Percentiles rank a stretch among this genome's conserved stretches.
Evolutionary conservation across 2,113 vertebrate genomes (phyloP).

Genomic region (Clupea harengus): DNA sequence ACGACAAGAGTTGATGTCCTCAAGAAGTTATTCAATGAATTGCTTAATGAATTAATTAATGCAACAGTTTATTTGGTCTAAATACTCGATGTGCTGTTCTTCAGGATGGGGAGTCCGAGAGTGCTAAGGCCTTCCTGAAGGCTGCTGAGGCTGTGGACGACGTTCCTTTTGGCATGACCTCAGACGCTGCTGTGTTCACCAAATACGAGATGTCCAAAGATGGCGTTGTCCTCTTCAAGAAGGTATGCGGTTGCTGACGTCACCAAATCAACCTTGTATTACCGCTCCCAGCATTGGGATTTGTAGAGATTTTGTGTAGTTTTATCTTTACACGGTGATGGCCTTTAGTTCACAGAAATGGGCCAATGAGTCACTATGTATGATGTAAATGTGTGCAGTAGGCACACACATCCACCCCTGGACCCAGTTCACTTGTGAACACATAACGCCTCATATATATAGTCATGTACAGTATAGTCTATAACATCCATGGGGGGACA

Average conservation of each 20-base stretch:
- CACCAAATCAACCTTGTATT: neutral
- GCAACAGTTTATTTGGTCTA: too few relatives aligned
- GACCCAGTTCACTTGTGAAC: neutral
- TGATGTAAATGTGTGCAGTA: neutral
- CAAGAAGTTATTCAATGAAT: neutral
- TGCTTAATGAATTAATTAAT: too few relatives aligned
- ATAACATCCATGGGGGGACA: neutral
- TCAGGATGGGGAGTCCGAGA: constrained; percentile 78
- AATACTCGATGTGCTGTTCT: too few relatives aligned
- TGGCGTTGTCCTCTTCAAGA: constrained; percentile 89
- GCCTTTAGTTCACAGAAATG: neutral
- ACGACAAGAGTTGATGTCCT: neutral
- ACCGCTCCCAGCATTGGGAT: neutral
- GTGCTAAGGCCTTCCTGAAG: constrained; percentile 80
- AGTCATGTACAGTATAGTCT: neutral
- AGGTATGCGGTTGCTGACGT: constrained; percentile 69
- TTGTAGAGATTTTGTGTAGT: neutral
- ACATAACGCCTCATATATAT: neutral
- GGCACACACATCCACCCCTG: too few relatives aligned
- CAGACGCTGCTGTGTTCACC: constrained; percentile 74
- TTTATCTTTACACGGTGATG: neutral
- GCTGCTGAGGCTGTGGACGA: constrained; percentile 89
- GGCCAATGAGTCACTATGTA: neutral
- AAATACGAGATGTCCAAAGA: constrained; percentile 86
- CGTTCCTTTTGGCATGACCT: constrained; percentile 85